Conservation (phyloP, 1,140 invertebrate species). For the Mesaphorura yosii region DNA sequence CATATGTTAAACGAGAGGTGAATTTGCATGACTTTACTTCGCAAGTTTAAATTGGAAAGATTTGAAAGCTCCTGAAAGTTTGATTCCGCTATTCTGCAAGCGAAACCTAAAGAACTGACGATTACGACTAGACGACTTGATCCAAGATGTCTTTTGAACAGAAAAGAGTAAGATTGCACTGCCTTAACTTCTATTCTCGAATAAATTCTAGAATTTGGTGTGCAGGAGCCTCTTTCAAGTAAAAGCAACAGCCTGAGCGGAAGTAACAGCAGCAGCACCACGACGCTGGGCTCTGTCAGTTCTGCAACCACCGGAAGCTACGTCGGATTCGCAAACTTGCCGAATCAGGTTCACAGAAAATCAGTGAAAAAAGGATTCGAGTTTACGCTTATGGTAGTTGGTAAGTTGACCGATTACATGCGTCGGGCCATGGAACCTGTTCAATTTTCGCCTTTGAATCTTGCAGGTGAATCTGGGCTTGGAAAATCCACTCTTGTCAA, state of each 20-base stretch:
- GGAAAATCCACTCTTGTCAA: constrained; percentile 98
- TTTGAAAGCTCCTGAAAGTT: too few relatives aligned
- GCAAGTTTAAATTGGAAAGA: too few relatives aligned
- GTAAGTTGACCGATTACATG: constrained; percentile 35
- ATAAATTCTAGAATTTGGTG: neutral
- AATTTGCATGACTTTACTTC: too few relatives aligned
- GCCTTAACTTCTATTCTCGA: neutral
- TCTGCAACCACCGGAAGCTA: constrained; percentile 56
- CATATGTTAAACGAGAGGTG: too few relatives aligned
- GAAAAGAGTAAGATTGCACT: too few relatives aligned
- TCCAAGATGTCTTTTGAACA: too few relatives aligned
- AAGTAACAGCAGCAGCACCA: too few relatives aligned
- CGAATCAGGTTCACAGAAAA: constrained; percentile 91
- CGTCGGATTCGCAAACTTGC: constrained; percentile 84
- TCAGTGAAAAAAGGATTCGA: constrained; percentile 97
- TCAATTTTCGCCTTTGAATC: constrained; percentile 6
- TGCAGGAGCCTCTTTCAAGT: neutral
- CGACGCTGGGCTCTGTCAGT: too few relatives aligned
- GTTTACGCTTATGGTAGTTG: constrained; percentile 94
- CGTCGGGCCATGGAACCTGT: neutral
- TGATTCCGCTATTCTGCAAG: too few relatives aligned
- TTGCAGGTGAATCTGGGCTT: constrained; percentile 76
- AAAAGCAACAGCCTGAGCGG: neutral
- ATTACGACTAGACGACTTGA: too few relatives aligned
- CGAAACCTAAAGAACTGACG: too few relatives aligned